Evolutionary conservation across 2,797 vertebrate genomes (phyloP).

Genomic region (Heterohyrax brucei): DNA sequence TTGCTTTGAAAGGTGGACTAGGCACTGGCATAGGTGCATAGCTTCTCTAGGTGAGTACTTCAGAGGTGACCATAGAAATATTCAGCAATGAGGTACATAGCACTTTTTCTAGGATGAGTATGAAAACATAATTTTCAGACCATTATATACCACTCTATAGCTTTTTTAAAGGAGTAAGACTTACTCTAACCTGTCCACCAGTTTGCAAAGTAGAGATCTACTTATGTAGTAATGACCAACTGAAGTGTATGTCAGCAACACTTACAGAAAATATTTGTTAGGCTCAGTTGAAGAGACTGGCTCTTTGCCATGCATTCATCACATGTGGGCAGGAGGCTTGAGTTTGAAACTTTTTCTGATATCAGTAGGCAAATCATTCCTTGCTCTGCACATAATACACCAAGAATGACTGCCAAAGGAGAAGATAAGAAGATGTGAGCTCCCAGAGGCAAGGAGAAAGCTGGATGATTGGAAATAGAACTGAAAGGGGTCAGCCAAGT

Average conservation of each 20-base stretch:
- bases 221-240: slow-evolving; percentile 7
- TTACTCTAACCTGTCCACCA: neutral
- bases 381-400: neutral
- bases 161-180: slow-evolving; percentile 13
- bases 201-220: slow-evolving; percentile 1
- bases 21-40: too few species aligned
- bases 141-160: neutral
- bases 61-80: too few species aligned
- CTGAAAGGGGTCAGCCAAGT: neutral
- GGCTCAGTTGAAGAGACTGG: neutral
- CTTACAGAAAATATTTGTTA: slow-evolving; percentile 43
- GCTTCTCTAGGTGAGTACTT: too few species aligned
- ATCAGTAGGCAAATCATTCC: slow-evolving; percentile 14
- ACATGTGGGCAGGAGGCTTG: neutral
- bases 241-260: slow-evolving; percentile 22
- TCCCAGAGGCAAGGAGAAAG: neutral
- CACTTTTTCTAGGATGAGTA: too few species aligned
- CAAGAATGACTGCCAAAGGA: neutral
- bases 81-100: too few species aligned
- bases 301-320: slow-evolving; percentile 21
- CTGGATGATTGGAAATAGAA: neutral
- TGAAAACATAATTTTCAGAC: too few species aligned
- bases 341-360: slow-evolving; percentile 22
- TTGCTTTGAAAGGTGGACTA: too few species aligned
- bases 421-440: neutral